Percentiles rank a stretch among this genome's conserved stretches.
phyloP scores from a whole-genome alignment of 2,113 vertebrate species.

The Tyto alba region DNA sequence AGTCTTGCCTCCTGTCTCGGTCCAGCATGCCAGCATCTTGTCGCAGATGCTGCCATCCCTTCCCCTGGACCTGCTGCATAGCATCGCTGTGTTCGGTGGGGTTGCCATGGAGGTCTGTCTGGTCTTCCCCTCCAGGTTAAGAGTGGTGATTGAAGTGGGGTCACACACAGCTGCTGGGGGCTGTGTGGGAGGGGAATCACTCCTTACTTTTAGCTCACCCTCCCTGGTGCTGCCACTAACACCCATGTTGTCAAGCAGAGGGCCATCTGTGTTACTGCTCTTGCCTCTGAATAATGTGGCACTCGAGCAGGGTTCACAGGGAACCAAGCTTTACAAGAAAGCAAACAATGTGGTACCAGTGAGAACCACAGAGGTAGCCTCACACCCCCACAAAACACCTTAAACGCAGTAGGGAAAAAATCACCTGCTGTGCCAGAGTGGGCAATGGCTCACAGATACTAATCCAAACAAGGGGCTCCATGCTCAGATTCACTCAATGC shows the following conservation, averaged over 20 bases:
- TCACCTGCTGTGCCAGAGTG: not conserved
- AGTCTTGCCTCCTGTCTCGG: not conserved
- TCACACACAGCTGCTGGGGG: fast-evolving
- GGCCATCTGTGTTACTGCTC: not conserved
- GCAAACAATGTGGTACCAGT: not conserved
- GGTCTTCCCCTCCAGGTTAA: not conserved
- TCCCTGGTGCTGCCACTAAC: not conserved
- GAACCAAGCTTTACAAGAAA: not conserved
- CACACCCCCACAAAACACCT: not conserved
- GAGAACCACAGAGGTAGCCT: not conserved
- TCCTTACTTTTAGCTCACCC: not conserved
- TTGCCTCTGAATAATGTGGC: not conserved
- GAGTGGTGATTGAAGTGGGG: not conserved
- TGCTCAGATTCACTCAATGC: not conserved
- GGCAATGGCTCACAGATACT: not conserved
- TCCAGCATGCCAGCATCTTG: not conserved
- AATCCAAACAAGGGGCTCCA: not conserved
- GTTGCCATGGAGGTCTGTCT: not conserved
- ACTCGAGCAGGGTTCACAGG: not conserved
- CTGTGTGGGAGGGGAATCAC: not conserved
- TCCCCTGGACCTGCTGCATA: not conserved
- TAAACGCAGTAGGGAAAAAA: not conserved
- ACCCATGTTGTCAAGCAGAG: not conserved
- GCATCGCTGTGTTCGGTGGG: not conserved
- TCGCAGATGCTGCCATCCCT: not conserved